phyloP scores from a whole-genome alignment of 2,797 vertebrate genomes.

The Prionace glauca region DNA sequence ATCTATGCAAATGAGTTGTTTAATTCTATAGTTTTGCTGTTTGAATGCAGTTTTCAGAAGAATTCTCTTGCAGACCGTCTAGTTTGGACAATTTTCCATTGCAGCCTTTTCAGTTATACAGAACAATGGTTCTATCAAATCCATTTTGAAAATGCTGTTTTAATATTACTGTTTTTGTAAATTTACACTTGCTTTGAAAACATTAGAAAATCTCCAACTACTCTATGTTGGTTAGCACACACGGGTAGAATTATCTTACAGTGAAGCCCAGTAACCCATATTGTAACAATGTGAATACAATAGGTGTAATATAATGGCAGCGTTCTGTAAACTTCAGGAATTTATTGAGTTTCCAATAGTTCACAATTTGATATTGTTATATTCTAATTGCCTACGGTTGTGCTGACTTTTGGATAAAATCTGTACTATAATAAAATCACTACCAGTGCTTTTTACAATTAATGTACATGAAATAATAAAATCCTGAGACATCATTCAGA shows the following conservation, averaged over 20 bases:
- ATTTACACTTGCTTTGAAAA: background rate
- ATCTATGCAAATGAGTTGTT: background rate
- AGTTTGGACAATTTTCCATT: background rate
- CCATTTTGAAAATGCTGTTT: background rate
- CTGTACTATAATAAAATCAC: background rate
- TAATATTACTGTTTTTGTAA: background rate
- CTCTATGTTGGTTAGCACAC: too few species aligned
- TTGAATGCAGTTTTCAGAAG: background rate
- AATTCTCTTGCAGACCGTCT: background rate
- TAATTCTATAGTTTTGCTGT: background rate
- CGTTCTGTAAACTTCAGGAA: background rate
- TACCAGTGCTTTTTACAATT: background rate
- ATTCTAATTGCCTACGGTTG: background rate
- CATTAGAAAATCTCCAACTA: background rate
- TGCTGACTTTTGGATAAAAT: constrained; percentile 24
- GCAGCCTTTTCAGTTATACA: background rate
- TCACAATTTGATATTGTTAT: background rate
- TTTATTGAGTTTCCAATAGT: background rate
- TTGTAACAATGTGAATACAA: background rate
- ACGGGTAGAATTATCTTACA: background rate
- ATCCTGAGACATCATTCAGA: background rate
- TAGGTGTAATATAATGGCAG: background rate
- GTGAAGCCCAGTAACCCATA: background rate
- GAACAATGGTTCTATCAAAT: background rate
- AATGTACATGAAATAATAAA: constrained; percentile 14